Evolutionary conservation across 1,140 invertebrate genomes (phyloP), one percentile per base, ranked within the genome.

Genomic region (Parapsyche elsis): DNA sequence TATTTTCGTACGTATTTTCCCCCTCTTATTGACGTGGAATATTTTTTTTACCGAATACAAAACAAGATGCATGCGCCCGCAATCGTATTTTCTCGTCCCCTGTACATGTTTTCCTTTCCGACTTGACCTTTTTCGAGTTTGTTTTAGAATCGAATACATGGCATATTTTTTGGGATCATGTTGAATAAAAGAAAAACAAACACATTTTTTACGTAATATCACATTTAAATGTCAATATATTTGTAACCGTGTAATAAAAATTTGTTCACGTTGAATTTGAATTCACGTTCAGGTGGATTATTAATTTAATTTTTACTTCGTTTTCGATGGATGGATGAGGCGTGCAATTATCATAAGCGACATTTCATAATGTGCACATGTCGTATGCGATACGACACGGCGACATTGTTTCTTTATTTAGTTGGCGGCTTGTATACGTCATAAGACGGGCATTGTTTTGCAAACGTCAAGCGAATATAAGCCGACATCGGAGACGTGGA

Each of bases 401-500:
- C 12, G 24, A 12, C 19, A 24, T 24, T 67, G 24, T 67, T 26
- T 67, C 21, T 59, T 16, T 10, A 59, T 59, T 38, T 38, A 38
- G 30, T 38, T 38, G 30, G 30, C 49, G 49, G 12, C 16, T 53
- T 19, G 49, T 53, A 53, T n/a, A 53, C 49, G 12, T n/a, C 12
- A n/a, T 53, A 53, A 53, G 16, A 14, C 12, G 49, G 12, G 16
- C 16, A 61, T 24, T 67, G 24, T 67, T 26, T 67, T 67, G 24
- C 23, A 67, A 67, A 26, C 14, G 64, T 24, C 23, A 7, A 12
- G 21, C 23, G 24, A 67, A 67, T 26, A 67, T 30, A 67, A 26
- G 24, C 64, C 23, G 64, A 67, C 64, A 67, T 67, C 23, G 64
- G 24, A 67, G 59, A 61, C 59, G 49, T n/a, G 16, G 49, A 14